A percentile compares a stretch with the other conserved stretches of the same genome.
These are phyloP conservation scores for Ormyrus pomaceus DNA, from an alignment of 2,888 invertebrate species.

Conservation along the genomic window DNA sequence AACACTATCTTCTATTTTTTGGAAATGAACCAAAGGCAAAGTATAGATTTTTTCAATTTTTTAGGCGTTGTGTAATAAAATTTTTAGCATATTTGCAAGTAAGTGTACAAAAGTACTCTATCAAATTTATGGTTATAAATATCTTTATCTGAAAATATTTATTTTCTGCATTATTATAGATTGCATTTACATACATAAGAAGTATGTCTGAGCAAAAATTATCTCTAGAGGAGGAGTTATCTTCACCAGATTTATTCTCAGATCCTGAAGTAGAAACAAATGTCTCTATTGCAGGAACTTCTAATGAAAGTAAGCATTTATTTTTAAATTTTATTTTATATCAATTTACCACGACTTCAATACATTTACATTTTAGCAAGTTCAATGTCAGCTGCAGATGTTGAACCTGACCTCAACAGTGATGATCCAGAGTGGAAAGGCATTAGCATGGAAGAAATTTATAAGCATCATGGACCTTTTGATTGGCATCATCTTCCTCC, in stretches of 20 bases:
- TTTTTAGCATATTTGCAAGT: background rate
- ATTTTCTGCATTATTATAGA: constrained; percentile 13
- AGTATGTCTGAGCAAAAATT: constrained; percentile 64
- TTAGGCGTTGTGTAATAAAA: background rate
- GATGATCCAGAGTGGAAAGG: constrained; percentile 75
- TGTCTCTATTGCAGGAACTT: constrained; percentile 57
- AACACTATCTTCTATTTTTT: constrained; percentile 10
- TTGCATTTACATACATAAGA: background rate
- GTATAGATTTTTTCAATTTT: background rate
- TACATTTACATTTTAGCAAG: constrained; percentile 58
- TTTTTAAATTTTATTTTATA: background rate
- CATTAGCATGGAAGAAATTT: constrained; percentile 75
- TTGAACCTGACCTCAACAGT: constrained; percentile 65
- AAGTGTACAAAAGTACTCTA: background rate
- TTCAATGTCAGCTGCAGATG: constrained; percentile 57
- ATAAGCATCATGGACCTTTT: constrained; percentile 75
- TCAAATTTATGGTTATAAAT: constrained; percentile 5
- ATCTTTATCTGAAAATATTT: background rate
- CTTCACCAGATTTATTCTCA: constrained; percentile 66
- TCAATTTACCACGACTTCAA: background rate
- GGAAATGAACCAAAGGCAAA: constrained; percentile 19
- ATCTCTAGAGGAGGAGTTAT: constrained; percentile 63
- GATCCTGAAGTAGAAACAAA: constrained; percentile 63
- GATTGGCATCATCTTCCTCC: constrained; percentile 76
- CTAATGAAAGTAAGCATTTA: constrained; percentile 63